Base-by-base conservation (phyloP, 2,888 invertebrate genomes). In the Lordiphosa fenestrarum region DNA sequence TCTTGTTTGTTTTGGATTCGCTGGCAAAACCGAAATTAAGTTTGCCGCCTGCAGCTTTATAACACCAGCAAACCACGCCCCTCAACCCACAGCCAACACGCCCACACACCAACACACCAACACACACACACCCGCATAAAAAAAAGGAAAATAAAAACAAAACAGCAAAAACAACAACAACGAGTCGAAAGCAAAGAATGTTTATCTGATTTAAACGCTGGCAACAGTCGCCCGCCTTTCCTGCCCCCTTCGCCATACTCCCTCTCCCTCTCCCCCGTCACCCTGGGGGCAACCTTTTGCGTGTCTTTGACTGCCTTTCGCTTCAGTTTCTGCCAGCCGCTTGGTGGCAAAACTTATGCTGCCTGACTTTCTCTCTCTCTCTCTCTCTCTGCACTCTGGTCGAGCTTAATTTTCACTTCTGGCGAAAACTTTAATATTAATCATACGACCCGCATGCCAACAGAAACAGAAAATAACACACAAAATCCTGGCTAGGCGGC, bases 151-250 rank as follows among this genome's bases (percentile, higher is more conserved):
- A 52, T 36, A 72, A 66, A 70, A 71, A 54, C 30, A 37, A 44
- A 44, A 30, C 30, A 19, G 30, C 2, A 15, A 15, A 15, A 15
- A 15, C 15, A 15, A 15, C 15, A 15, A 15, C 15, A 15, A 15
- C 15, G 15, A 15, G 15, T 15, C 30, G 23, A 54, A 53, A 46
- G 56, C 49, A 9, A 62, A 55, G 53, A 70, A 73, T 72, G 63
- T 74, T 80, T 83, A 83, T 80, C 83, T 70, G 78, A 80, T 80
- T 80, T 80, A 80, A 80, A 74, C 76, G 77, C 65, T 76, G 63
- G 55, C 80, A 68, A 63, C 66, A 70, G 53, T 55, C 63, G 69
- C 13, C 6, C 19, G 40, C 13, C 23, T 13, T n/a, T 37, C 30
- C 37, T 25, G 15, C 15, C 15, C 15, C 15, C 15, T 15, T 15